A percentile compares a stretch with the other conserved stretches of the same genome.
phyloP scores from a whole-genome alignment of 2,888 invertebrate species.

The Dorcus parallelipipedus region DNA sequence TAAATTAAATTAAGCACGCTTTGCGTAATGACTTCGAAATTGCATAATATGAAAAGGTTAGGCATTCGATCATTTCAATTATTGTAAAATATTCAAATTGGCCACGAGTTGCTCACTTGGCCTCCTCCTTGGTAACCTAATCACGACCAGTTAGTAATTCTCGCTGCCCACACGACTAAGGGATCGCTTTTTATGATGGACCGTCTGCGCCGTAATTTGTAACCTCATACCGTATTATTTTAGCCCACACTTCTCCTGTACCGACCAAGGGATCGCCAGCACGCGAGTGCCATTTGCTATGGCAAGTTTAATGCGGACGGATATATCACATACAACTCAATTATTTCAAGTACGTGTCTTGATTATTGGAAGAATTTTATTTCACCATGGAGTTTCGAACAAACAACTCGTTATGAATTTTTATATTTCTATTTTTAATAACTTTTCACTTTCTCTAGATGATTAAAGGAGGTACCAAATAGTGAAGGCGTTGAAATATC shows the following conservation, averaged over 20 bases:
- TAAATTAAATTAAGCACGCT: no score
- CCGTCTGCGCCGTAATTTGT: slow-evolving; percentile 1
- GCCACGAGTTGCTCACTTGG: neutral
- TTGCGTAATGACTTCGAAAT: no score
- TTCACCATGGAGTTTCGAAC: no score
- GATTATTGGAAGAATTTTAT: no score
- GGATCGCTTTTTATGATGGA: neutral
- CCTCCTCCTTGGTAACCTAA: slow-evolving; percentile 16
- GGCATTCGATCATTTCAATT: neutral
- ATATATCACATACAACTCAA: neutral
- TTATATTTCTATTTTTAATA: no score
- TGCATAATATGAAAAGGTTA: neutral
- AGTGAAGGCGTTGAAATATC: no score
- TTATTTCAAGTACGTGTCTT: neutral
- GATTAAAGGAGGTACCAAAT: no score
- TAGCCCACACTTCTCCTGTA: neutral
- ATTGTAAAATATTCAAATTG: slow-evolving; percentile 7
- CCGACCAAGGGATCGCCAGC: neutral
- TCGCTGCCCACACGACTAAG: slow-evolving; percentile 12
- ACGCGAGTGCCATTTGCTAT: neutral
- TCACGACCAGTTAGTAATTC: slow-evolving; percentile 17
- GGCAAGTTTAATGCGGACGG: no score
- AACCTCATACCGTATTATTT: neutral
- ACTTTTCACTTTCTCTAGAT: no score
- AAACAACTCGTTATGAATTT: no score